phyloP scores from a whole-genome alignment of 37 sponge, comb jelly and placozoan genomes.

The Chondrosia reniformis region DNA sequence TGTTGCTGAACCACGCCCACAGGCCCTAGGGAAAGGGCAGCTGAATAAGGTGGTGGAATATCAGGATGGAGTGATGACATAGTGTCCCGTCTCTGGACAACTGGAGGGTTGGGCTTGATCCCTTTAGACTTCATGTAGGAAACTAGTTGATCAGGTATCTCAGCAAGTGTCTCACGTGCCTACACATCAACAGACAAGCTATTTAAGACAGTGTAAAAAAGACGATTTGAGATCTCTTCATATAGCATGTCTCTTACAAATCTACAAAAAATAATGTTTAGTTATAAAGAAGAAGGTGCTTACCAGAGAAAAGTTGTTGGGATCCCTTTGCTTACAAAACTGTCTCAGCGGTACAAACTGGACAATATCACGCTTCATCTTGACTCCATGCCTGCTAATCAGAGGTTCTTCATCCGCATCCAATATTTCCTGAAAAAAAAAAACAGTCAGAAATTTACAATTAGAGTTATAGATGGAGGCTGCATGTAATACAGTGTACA shows the following conservation, averaged over 20 bases:
- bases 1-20: too few species aligned
- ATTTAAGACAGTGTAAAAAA: neutral
- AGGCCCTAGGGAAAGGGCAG: neutral
- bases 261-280: neutral
- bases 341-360: constrained; percentile 86
- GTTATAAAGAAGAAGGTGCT: constrained; percentile 5
- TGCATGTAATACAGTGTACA: too few species aligned
- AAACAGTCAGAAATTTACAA: too few species aligned
- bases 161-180: constrained; percentile 87
- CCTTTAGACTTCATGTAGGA: constrained; percentile 59
- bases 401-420: constrained; percentile 89
- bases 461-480: too few species aligned
- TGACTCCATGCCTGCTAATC: constrained; percentile 39
- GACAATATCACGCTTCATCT: constrained; percentile 84
- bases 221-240: neutral
- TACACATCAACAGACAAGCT: neutral
- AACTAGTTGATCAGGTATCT: constrained; percentile 75
- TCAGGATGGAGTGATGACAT: neutral
- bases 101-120: constrained; percentile 75
- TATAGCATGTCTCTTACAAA: neutral
- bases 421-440: constrained; percentile 55
- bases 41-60: neutral
- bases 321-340: constrained; percentile 33
- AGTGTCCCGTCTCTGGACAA: constrained; percentile 20
- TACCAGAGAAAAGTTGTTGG: constrained; percentile 64